Conservation (phyloP, 2,797 vertebrate species). For the Poeciliopsis gracilis region DNA sequence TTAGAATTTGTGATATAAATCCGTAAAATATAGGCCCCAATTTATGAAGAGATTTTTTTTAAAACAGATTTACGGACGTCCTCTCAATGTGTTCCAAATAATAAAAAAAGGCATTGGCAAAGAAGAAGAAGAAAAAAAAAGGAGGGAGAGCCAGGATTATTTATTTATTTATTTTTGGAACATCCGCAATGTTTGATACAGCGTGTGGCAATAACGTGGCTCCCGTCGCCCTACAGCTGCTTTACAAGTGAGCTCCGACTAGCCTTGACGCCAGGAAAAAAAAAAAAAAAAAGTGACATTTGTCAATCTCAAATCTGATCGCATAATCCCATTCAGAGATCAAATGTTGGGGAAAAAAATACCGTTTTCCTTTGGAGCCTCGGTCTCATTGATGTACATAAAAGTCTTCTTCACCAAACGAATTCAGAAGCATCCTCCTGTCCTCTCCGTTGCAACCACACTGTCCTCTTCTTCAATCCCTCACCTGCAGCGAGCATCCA, state of each 20-base stretch:
- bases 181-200: constrained; percentile 84
- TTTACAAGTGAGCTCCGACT: constrained; percentile 55
- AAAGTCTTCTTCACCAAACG: constrained; percentile 51
- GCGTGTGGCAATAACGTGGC: constrained; percentile 65
- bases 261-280: constrained; percentile 47
- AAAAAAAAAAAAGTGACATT: constrained; percentile 38
- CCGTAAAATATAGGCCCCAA: constrained; percentile 40
- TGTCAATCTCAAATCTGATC: constrained; percentile 53
- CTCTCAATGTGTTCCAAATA: background rate
- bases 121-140: constrained; percentile 31
- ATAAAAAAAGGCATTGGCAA: constrained; percentile 6
- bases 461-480: constrained; percentile 78
- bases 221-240: constrained; percentile 63
- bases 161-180: constrained; percentile 79
- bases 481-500: constrained; percentile 69
- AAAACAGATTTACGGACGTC: constrained; percentile 36
- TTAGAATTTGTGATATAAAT: constrained; percentile 33
- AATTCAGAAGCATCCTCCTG: constrained; percentile 57
- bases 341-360: constrained; percentile 34
- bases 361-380: constrained; percentile 61
- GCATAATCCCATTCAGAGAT: constrained; percentile 23
- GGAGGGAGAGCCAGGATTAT: constrained; percentile 62
- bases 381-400: constrained; percentile 45
- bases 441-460: constrained; percentile 57
- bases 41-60: constrained; percentile 36